Percentiles rank a stretch among this genome's conserved stretches.
Conservation (phyloP, 2,888 invertebrate genomes). For the Melinaea menophilus region DNA sequence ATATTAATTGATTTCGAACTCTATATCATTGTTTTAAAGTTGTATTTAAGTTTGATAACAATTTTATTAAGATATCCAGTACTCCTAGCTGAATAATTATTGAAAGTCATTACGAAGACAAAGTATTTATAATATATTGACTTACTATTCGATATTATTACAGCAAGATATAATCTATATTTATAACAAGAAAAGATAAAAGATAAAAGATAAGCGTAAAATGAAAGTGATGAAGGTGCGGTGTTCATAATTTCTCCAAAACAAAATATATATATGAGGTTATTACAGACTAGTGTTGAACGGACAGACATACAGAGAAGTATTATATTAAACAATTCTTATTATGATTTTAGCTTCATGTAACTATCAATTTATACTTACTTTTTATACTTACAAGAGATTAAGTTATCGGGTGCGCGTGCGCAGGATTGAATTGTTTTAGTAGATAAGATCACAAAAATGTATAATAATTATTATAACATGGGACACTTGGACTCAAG, state of each 20-base stretch:
- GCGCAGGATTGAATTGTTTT: constrained; percentile 41
- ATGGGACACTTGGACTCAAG: too few species aligned
- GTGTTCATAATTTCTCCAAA: constrained; percentile 70
- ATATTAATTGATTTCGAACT: background rate
- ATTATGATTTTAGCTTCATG: too few species aligned
- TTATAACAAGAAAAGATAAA: background rate
- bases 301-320: constrained; percentile 34
- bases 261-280: constrained; percentile 64
- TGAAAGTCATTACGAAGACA: background rate
- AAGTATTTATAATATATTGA: background rate
- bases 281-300: constrained; percentile 50
- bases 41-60: background rate
- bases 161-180: background rate
- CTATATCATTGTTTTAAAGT: background rate
- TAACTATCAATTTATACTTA: too few species aligned
- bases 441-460: too few species aligned
- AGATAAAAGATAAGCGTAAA: too few species aligned
- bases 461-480: too few species aligned
- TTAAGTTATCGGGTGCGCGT: constrained; percentile 55
- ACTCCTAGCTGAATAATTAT: background rate
- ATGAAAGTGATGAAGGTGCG: constrained; percentile 48
- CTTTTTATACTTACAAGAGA: constrained; percentile 26
- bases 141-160: background rate
- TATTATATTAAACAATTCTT: too few species aligned
- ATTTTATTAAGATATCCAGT: background rate